Evolutionary conservation across 2,888 invertebrate genomes (phyloP).

Genomic region (Leistus spinibarbis): DNA sequence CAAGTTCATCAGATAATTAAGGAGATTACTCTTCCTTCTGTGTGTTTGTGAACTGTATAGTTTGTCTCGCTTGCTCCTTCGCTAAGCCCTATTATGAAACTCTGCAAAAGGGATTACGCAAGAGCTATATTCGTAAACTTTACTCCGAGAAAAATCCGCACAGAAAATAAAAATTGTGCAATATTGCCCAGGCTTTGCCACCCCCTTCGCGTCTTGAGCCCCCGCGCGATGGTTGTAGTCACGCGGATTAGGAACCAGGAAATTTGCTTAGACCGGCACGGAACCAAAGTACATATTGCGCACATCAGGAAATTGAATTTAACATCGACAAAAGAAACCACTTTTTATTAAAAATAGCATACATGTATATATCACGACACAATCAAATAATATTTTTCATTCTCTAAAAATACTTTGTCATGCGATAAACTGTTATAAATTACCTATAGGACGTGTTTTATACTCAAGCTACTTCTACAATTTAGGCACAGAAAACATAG

Average conservation of each 20-base stretch:
- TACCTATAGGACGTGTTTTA: background rate
- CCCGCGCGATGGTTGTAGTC: background rate
- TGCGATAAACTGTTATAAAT: background rate
- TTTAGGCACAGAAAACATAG: too few species aligned
- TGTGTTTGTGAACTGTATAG: conserved; percentile 21
- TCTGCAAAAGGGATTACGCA: conserved; percentile 35
- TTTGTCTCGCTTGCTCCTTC: background rate
- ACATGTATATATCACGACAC: conserved; percentile 11
- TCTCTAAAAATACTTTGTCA: background rate
- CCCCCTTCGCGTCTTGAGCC: background rate
- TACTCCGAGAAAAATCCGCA: background rate
- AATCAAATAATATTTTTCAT: background rate
- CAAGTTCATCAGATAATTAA: conserved; percentile 40
- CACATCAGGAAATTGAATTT: conserved; percentile 29
- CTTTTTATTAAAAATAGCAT: conserved; percentile 18
- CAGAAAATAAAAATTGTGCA: conserved; percentile 3
- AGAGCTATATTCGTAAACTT: conserved; percentile 3
- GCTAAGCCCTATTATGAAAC: conserved; percentile 38
- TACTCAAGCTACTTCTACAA: too few species aligned
- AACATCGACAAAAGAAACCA: conserved; percentile 26
- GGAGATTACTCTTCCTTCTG: conserved; percentile 38
- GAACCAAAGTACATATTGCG: background rate
- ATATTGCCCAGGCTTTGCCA: background rate
- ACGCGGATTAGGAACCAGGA: conserved; percentile 6
- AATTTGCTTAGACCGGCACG: conserved; percentile 2